A percentile compares a stretch with the other conserved stretches of the same genome.
Evolutionary conservation across 2,113 vertebrate species (phyloP).

Genomic region (Microcebus tavaratra): DNA sequence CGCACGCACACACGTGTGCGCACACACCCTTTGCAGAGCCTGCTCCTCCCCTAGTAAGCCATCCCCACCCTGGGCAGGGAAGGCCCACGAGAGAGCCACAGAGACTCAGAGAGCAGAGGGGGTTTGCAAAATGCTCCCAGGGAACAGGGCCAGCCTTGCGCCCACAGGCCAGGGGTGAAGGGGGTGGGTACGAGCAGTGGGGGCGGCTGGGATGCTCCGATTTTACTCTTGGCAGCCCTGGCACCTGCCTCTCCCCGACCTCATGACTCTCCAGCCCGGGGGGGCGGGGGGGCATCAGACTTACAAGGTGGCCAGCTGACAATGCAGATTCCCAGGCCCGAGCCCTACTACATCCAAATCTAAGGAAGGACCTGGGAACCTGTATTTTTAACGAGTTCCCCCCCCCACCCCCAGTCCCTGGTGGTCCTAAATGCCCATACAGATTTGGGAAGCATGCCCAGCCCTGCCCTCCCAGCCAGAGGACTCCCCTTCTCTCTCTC

Average conservation of each 20-base stretch:
- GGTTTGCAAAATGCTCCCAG: not conserved
- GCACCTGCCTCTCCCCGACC: not conserved
- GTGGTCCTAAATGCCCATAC: too few relatives aligned
- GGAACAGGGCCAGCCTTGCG: too few relatives aligned
- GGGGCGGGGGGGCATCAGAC: too few relatives aligned
- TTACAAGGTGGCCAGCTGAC: too few relatives aligned
- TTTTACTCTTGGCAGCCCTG: not conserved
- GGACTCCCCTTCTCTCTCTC: too few relatives aligned
- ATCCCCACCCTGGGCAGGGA: too few relatives aligned
- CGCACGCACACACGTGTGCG: not conserved
- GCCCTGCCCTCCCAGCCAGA: too few relatives aligned
- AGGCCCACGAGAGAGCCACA: accelerated
- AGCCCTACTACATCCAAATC: not conserved
- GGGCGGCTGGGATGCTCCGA: not conserved
- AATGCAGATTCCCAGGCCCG: not conserved
- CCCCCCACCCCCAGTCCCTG: too few relatives aligned
- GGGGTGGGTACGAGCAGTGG: too few relatives aligned
- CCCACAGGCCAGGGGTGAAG: not conserved
- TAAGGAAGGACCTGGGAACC: not conserved
- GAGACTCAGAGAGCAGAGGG: not conserved
- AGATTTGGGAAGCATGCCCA: too few relatives aligned
- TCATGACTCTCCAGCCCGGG: too few relatives aligned
- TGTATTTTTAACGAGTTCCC: not conserved
- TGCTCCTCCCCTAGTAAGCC: accelerated
- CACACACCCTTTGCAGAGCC: not conserved